Percentiles rank a stretch among this genome's conserved stretches.
phyloP scores from a whole-genome alignment of 2,888 invertebrate genomes.

The Rapana venosa region DNA sequence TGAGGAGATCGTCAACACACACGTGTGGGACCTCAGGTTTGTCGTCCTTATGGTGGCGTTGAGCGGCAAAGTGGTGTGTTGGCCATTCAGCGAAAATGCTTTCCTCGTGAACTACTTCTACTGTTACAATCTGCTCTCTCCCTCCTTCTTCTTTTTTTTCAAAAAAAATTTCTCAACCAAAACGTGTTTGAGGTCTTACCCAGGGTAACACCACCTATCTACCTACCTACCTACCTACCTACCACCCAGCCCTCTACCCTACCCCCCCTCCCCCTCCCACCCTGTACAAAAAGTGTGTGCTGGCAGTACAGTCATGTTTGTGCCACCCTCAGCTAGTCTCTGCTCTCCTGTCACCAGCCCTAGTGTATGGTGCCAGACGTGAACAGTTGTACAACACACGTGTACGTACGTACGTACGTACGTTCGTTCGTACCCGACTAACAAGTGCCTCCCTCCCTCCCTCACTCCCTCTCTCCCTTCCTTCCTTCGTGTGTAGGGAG shows the following conservation, averaged over 20 bases:
- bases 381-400: conserved; percentile 25
- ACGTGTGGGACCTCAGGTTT: neutral
- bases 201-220: neutral
- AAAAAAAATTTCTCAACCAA: too few relatives aligned
- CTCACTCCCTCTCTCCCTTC: too few relatives aligned
- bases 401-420: neutral
- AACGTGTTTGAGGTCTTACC: neutral
- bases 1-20: neutral
- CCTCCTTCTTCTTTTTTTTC: neutral
- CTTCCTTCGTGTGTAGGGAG: too few relatives aligned
- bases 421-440: neutral
- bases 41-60: neutral
- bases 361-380: neutral
- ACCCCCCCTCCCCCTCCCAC: neutral
- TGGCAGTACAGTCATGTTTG: neutral
- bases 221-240: too few relatives aligned
- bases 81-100: neutral
- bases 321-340: neutral
- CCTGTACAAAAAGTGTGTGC: neutral
- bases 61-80: neutral
- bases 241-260: neutral
- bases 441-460: neutral
- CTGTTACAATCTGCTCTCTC: neutral
- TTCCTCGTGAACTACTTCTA: neutral
- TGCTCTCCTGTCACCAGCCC: neutral